Base-by-base conservation (phyloP, 2,797 vertebrate genomes). In the Anabacerthia variegaticeps region DNA sequence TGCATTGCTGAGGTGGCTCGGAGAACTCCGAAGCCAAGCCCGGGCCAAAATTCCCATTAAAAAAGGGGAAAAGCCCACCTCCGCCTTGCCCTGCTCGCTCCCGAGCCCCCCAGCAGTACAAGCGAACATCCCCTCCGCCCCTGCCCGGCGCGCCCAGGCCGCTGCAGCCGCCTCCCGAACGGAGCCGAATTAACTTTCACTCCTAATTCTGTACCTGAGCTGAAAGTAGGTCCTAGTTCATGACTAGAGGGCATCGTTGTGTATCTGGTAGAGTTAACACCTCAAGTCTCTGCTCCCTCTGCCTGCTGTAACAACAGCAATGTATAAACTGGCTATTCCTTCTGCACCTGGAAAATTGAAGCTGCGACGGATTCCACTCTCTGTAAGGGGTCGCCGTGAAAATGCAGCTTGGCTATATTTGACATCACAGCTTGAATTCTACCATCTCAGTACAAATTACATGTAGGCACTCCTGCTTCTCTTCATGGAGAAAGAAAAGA, bases 241-340 rank as follows among this genome's bases (percentile, higher is more conserved):
- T 5, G 8, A 34, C 52, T 20, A 15, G 1, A 59, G 48, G n/a
- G 5, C 13, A 12, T n/a, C 1, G 2, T 1, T 5, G 12, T n/a
- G 16, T 30, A 12, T 41, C 48, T 43, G 54, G 24, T 8, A 21
- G n/a, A 26, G 23, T 39, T 67, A 73, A 56, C 22, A 10, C 27
- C 58, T 32, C 49, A n/a, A 28, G 32, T 36, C 14, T 9, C 43
- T 48, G 17, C 34, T 79, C 58, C 23, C 12, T 26, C 27, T n/a
- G 7, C 30, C 66, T 5, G 4, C 63, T 37, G 20, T n/a, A 46
- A n/a, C 32, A 30, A 8, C 12, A 23, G 32, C n/a, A 17, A 12
- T 2, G 14, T 6, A 12, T 3, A 14, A 58, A 8, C 62, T 5
- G 23, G 14, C 39, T 54, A 3, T 36, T 89, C 20, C 55, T 73